Base-by-base conservation (phyloP, 1,140 invertebrate species). In the Pissodes strobi region DNA sequence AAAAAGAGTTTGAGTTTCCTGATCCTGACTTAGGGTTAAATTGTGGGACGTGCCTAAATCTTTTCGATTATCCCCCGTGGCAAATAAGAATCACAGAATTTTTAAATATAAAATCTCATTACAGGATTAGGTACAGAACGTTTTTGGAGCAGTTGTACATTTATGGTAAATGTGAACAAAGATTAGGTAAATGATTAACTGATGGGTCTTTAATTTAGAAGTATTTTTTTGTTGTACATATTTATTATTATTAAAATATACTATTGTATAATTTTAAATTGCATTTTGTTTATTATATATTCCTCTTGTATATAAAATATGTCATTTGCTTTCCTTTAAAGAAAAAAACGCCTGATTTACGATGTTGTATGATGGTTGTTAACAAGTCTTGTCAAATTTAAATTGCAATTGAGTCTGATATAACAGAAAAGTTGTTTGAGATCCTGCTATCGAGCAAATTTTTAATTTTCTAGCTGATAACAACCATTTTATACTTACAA, bases 81-180 rank as follows among this genome's bases (percentile, higher is more conserved):
- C 87, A 89, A 69, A 85, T 87, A 69, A 82, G 84, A 79, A 71
- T 87, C 41, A 86, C 87, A 27, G 87, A 88, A 80, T 89, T 90
- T 78, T 75, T 86, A 77, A 84, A 80, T 77, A 68, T 87, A 67
- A 79, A 81, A 64, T 73, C 79, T 60, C 80, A 84, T 68, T 76
- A 82, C 72, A 80, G 73, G 72, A 63, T 88, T 66, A 80, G 78
- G 65, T 75, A 82, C 52, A 74, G 82, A 45, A 78, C 80, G 63
- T 89, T 86, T 79, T 55, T 83, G 66, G 69, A 81, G 71, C 69
- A 85, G 70, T 79, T 90, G 67, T 78, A 81, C 67, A 82, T 74
- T 70, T 89, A 85, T 76, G 84, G 79, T 73, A 82, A 81, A 79
- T 86, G 85, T 80, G 81, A 88, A 77, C 87, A 88, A 77, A 85